Base-by-base conservation (phyloP, 2,888 invertebrate species). In the Sinhomidia bicolor region DNA sequence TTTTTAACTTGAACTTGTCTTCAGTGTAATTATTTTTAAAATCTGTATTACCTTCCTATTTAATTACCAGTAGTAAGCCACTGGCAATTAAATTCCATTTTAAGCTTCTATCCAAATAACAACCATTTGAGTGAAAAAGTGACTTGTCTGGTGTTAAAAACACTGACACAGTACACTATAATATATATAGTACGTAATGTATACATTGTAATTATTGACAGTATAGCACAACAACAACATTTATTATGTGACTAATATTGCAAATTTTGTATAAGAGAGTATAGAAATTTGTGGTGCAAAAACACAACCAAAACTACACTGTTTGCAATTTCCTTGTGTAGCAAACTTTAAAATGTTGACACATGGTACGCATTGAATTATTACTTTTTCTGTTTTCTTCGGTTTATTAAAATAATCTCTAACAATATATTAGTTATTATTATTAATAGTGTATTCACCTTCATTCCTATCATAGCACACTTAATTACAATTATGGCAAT, bases 61-160 rank as follows among this genome's bases (percentile, higher is more conserved):
- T 74, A 74, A 41, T 44, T 74, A 47, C 71, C n/a, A 47, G 71
- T 20, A 2, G 20, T 47, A 7, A 3, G 17, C 10, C 32, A 41
- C 71, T 23, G n/a, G 71, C n/a, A 65, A 65, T 65, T 44, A 74
- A 74, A 74, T 10, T 44, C 71, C 41, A 44, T 44, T 41, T 41
- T 20, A 41, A 68, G 36, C 68, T 7, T 68, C 68, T 68, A 68
- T 68, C 41, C 68, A 32, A 68, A 54, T 85, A 85, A 85, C 85
- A 85, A 85, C 85, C 85, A n/a, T 65, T 85, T 85, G 85, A 85
- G 85, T 85, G 85, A 85, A 85, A 74, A 71, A 74, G 54, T 74
- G 83, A 74, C 57, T 1, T 82, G 47, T 82, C 62, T 32, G 47
- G 23, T 81, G 81, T 65, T 32, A 32, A 1, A 14, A 1, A 65